Base-by-base conservation (phyloP, 2,113 vertebrate species). In the Oxyura jamaicensis region DNA sequence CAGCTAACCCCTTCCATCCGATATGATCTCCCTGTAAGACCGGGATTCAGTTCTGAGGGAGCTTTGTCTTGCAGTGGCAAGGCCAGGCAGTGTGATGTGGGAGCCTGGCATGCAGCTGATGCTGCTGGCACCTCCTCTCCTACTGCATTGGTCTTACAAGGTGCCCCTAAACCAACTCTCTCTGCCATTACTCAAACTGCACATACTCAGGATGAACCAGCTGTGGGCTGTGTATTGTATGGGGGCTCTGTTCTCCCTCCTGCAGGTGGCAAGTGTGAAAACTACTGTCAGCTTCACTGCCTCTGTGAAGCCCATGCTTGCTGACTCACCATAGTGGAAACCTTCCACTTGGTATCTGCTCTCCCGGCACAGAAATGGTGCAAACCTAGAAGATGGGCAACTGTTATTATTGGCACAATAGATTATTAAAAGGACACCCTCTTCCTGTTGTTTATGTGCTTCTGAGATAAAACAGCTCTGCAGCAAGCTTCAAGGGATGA, bases 1-100 rank as follows among this genome's bases (percentile, higher is more conserved):
- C 6, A 55, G 8, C 18, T 41, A 46, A 8, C 4, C 0, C 2
- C 13, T 5, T 71, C 3, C 46, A n/a, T 42, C 52, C 8, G 0
- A 0, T 3, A 33, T 13, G 11, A 23, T 75, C 33, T 72, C 33
- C 8, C 25, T 53, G 4, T 67, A 72, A 53, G 68, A 12, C 11
- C 26, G 13, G 4, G 11, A 18, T 80, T 21, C 3, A 2, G 8
- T 22, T 35, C 22, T 58, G 52, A 76, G 35, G n/a, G 13, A 58
- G 16, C 29, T 83, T 42, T 33, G 16, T 7, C 80, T 31, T 50
- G 19, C 8, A 13, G 14, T 36, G 5, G n/a, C 23, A 20, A 20
- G 11, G 22, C 46, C 36, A 42, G 11, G 13, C 7, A 56, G 10
- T 1, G 1, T 31, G 23, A 26, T 15, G 7, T 23, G 22, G 46